A percentile compares a stretch with the other conserved stretches of the same genome.
phyloP scores from a whole-genome alignment of 1,140 invertebrate species.

The Parapsyche elsis region DNA sequence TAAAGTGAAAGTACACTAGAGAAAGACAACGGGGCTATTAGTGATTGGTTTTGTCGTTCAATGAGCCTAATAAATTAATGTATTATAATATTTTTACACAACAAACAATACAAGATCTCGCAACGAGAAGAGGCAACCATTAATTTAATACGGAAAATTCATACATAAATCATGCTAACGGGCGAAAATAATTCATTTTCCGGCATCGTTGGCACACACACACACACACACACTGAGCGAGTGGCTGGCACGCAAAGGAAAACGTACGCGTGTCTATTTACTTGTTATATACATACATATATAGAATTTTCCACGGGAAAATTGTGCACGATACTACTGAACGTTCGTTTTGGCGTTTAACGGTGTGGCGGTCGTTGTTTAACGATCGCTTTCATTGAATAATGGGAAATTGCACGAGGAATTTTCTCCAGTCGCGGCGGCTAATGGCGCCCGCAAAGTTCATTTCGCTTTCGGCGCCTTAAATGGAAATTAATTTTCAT shows the following conservation, averaged over 20 bases:
- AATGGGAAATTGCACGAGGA: constrained; percentile 6
- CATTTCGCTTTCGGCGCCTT: constrained; percentile 7
- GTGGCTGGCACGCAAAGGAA: not conserved
- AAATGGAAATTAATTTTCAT: constrained; percentile 25
- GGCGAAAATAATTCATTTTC: constrained; percentile 25
- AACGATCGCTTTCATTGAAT: constrained; percentile 28
- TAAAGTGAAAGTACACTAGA: no score
- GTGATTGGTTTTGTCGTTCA: no score
- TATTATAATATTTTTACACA: no score
- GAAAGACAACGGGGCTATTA: no score
- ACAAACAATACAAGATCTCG: not conserved
- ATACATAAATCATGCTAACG: constrained; percentile 12
- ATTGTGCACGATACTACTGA: not conserved
- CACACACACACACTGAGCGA: not conserved
- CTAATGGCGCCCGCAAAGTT: constrained; percentile 17
- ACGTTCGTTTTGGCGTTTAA: not conserved
- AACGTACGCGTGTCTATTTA: not conserved
- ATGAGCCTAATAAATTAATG: no score
- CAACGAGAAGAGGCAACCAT: not conserved
- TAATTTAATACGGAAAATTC: constrained; percentile 15
- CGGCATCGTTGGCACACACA: not conserved
- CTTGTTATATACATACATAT: no score
- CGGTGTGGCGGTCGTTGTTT: constrained; percentile 1
- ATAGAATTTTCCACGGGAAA: not conserved
- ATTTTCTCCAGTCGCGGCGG: constrained; percentile 1